Base-by-base conservation (phyloP, 2,113 vertebrate genomes). In the Cisticola juncidis region DNA sequence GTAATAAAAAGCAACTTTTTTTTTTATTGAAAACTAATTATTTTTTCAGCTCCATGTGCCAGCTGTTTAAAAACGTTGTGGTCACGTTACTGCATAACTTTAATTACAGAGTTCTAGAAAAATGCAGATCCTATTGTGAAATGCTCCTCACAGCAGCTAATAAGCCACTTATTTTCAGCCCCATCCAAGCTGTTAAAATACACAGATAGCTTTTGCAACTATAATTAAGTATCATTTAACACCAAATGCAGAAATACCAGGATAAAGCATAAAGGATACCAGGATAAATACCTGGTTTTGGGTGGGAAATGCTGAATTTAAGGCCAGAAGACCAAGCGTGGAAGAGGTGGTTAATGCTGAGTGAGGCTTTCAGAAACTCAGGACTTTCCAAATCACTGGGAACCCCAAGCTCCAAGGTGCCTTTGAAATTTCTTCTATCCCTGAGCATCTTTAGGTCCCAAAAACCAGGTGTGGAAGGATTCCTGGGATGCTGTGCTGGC, bases 1-100 rank as follows among this genome's bases (percentile, higher is more conserved):
- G 92, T 97, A 98, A 98, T 98, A 98, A 98, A 98, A 98, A 86
- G 80, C 90, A 97, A 95, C 94, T 97, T 98, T 96, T 98, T 96
- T 96, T 96, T 96, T 98, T 98, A 98, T 98, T 98, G 96, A 97
- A 98, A 98, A 97, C 92, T 97, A 98, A 97, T 98, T 98, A 97
- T 97, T 97, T 97, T 97, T 98, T 97, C 90, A 96, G 95, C 95
- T 97, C 89, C 94, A 15, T 97, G 95, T 97, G 97, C 97, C 97
- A 98, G 94, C 94, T 98, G 96, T 97, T 97, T 97, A 92, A 97
- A 98, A 98, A 97, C 89, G 77, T 94, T 97, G 85, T 94, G 96
- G 94, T 97, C 95, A 97, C 42, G 88, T 98, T 97, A 97, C 95
- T 23, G 33, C 95, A 92, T 96, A 97, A 97, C 96, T 98, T 98